These are phyloP conservation scores for Vireo altiloquus DNA, from an alignment of 2,113 vertebrate species.

Conservation along the genomic window DNA sequence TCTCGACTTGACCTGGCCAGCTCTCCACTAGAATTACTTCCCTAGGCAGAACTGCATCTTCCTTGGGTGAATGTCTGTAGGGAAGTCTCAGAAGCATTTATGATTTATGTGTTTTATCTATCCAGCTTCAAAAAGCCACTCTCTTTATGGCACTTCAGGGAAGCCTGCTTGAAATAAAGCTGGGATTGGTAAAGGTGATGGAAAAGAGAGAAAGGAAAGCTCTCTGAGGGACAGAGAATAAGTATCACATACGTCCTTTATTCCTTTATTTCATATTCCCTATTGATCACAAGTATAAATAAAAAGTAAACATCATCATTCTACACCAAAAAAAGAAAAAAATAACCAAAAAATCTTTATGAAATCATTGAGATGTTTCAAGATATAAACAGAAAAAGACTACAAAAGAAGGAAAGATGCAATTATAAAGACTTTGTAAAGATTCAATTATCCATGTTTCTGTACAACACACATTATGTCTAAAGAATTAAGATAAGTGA, in stretches of 20 bases:
- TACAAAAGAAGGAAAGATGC: neutral
- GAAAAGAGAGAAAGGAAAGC: neutral
- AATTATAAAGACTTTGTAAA: neutral
- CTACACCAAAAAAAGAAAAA: neutral
- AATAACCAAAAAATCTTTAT: neutral
- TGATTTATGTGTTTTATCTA: neutral
- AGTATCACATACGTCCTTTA: neutral
- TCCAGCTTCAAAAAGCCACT: neutral
- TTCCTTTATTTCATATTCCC: neutral
- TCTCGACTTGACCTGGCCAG: neutral
- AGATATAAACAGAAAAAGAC: neutral
- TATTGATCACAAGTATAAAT: neutral
- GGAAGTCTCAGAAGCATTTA: neutral
- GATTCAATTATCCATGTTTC: neutral
- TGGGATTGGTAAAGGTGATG: neutral
- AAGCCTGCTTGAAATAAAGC: neutral
- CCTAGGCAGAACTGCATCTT: neutral
- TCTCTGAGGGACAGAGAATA: neutral
- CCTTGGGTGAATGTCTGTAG: neutral
- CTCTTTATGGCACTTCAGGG: neutral
- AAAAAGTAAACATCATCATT: neutral
- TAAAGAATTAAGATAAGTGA: neutral
- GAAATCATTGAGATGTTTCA: neutral
- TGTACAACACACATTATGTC: rapidly evolving
- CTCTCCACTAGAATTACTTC: neutral